A percentile compares a stretch with the other conserved stretches of the same genome.
These are phyloP conservation scores for Dryomyza anilis DNA, from an alignment of 2,888 invertebrate species.

Conservation along the genomic window DNA sequence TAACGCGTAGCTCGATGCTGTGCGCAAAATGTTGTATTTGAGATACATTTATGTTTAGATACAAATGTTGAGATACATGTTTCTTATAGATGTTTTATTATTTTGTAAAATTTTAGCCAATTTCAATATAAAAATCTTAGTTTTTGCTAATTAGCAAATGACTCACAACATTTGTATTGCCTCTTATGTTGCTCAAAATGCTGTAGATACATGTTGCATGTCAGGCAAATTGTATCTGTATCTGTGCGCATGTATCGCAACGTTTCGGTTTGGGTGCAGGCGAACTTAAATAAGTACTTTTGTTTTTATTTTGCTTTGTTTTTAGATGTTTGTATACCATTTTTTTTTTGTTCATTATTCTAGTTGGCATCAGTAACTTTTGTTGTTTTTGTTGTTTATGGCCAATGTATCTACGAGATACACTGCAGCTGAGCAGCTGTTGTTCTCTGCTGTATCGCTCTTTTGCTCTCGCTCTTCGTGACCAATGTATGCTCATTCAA, in stretches of 20 bases:
- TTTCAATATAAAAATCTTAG: too few species aligned
- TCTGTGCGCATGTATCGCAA: too few species aligned
- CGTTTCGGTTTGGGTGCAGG: slow-evolving; percentile 2
- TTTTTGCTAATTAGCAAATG: not conserved
- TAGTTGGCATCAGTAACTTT: too few species aligned
- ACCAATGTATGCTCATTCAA: too few species aligned
- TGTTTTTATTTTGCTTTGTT: not conserved
- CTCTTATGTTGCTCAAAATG: not conserved
- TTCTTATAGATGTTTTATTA: too few species aligned
- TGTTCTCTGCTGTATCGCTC: slow-evolving; percentile 2
- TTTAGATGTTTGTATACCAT: not conserved
- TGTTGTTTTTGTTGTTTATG: too few species aligned
- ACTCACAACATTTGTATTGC: not conserved
- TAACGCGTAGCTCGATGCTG: not conserved
- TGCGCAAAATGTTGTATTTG: not conserved
- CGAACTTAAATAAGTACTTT: not conserved
- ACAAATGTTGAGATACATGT: too few species aligned
- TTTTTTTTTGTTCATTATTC: too few species aligned
- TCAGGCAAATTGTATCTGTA: not conserved
- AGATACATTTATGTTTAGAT: not conserved
- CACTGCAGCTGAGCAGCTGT: slow-evolving; percentile 3
- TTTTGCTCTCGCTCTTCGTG: not conserved
- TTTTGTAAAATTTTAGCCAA: too few species aligned
- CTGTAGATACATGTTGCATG: not conserved
- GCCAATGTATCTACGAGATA: slow-evolving; percentile 2